Evolutionary conservation across 2,113 vertebrate species (phyloP), one percentile per base, ranked within the genome.

Genomic region (Hypocryptadius cinnamomeus): DNA sequence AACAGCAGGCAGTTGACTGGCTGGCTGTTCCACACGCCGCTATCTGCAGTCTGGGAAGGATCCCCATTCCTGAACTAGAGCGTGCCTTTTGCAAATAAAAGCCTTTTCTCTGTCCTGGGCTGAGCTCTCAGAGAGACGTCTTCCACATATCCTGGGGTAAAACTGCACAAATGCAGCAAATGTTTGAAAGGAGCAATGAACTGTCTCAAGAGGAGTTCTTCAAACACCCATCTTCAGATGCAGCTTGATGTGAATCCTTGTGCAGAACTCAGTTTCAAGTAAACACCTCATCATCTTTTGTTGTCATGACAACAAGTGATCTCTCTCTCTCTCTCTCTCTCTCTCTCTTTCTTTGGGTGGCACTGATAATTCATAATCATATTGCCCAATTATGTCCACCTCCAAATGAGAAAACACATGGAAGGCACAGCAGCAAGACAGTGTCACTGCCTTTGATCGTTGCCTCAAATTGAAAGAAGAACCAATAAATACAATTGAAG

Each of bases 301-400:
- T 98, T 97, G 96, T 97, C 97, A 98, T 98, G 98, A 97, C 98
- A 98, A 98, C 98, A 59, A 90, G 92, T 82, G 8, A 88, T 96
- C 83, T 94, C 86, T 90, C 39, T 72, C 17, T 44, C 84, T 89
- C 4, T 22, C 37, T 61, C 82, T 96, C 86, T 93, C 88, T 91
- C 87, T 95, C 92, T n/a, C n/a, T n/a, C n/a, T n/a, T n/a, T n/a
- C n/a, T 95, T 95, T 77, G 79, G 91, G 91, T 63, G 72, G 96
- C 91, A 95, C 91, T 69, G 93, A 94, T 93, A 96, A 96, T 90
- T 85, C 82, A 94, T 61, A 82, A 88, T 48, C 54, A 44, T 25
- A 66, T 45, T 85, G 69, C 51, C 82, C 86, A 94, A 33, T 82
- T 90, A 92, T 63, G 70, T 72, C 71, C 85, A 85, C 71, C 44